Evolutionary conservation across 2,797 vertebrate genomes (phyloP), one percentile per base, ranked within the genome.

Genomic region (Crocidura indochinensis): DNA sequence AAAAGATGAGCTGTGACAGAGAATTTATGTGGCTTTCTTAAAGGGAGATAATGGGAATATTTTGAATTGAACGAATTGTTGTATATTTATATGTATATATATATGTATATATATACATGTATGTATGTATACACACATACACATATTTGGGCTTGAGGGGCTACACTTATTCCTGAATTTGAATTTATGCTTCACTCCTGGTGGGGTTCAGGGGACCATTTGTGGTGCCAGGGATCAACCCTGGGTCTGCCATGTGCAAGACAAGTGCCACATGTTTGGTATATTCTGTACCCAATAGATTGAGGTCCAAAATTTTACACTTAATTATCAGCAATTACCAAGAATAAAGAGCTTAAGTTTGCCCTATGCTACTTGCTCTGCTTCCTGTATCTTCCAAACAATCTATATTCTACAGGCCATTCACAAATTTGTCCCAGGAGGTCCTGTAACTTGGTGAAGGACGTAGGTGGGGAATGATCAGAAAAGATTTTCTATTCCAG

Each of bases 51-150:
- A 1, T 47, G 76, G n/a, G 29, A 27, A n/a, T 29, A 15, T 71
- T 84, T 14, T 47, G 65, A 88, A 75, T 65, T 74, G 60, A 73
- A 46, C 71, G 60, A 73, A 46, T 84, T 65, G 31, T 85, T 84
- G 46, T n/a, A n/a, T n/a, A n/a, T n/a, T n/a, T n/a, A n/a, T n/a
- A n/a, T n/a, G n/a, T n/a, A n/a, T n/a, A n/a, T n/a, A n/a, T n/a
- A n/a, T n/a, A n/a, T n/a, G n/a, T n/a, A n/a, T n/a, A n/a, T n/a
- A n/a, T n/a, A n/a, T n/a, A n/a, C n/a, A n/a, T n/a, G n/a, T n/a
- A n/a, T n/a, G n/a, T n/a, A n/a, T n/a, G n/a, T n/a, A n/a, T n/a
- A n/a, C n/a, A 6, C 15, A 22, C 8, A 60, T 19, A 38, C 38
- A 38, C 38, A 38, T 69, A 0, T 89, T 84, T 75, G 10, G 56